Base-by-base conservation (phyloP, 1,140 invertebrate species). In the Saccostrea echinata region DNA sequence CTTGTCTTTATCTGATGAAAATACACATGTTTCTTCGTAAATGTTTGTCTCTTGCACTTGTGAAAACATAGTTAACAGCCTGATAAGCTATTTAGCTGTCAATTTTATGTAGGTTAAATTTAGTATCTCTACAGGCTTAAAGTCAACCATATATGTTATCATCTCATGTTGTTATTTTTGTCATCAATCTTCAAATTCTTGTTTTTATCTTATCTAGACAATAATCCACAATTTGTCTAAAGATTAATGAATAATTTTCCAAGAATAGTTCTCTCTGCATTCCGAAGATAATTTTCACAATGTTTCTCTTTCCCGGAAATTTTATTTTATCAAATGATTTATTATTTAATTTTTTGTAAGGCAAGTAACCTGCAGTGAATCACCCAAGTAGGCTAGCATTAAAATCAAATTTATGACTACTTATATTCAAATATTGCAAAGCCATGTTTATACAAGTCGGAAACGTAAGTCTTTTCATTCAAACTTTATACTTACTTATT, bases 1-100 rank as follows among this genome's bases (percentile, higher is more conserved):
- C 51, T 51, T 53, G 51, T 33, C 52, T 84, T 84, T 61, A 84
- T 84, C 83, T 57, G 83, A 84, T 84, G 43, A 30, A 55, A 61
- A 84, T 61, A 53, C 30, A 84, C 52, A 55, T 55, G 55, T 84
- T 51, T 84, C 52, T 35, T 53, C 16, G 55, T 55, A 84, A 84
- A 35, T 33, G 53, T 33, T 35, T 4, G 27, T 53, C 18, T 51
- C 52, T 84, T 84, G 55, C 83, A 84, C 83, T 84, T 84, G 83
- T 61, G 30, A 55, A 84, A 84, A 84, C 53, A 84, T 33, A 51
- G 52, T 33, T 84, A 55, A 55, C 27, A 57, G 11, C 55, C 43
- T 53, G 35, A 53, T 52, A 52, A 83, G 51, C 35, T 51, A 83
- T 52, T 83, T 30, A 83, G 35, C 51, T 83, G 81, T 83, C 81